Evolutionary conservation across 2,888 invertebrate species (phyloP), one percentile per base, ranked within the genome.

Genomic region (Slavum lentiscoides): DNA sequence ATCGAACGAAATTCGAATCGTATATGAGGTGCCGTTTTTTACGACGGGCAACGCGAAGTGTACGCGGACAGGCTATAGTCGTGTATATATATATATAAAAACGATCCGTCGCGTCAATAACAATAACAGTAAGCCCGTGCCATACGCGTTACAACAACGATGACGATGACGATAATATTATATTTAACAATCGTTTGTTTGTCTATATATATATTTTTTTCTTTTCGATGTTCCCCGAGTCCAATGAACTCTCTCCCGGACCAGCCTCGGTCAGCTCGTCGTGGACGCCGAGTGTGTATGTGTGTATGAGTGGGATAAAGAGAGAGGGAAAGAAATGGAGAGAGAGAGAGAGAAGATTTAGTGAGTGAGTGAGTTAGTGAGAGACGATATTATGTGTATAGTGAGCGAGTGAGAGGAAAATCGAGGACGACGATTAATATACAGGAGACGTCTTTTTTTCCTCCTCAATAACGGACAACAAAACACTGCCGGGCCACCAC

Each of bases 371-470:
- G n/a, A n/a, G 39, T 39, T 6, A 37, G 30, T 30, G 30, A 43
- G 49, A 19, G 6, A 30, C 7, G 13, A 30, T 13, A 17, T 7
- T 0, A n/a, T n/a, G 19, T 13, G 30, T 30, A 30, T 30, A n/a
- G 17, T 0, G 15, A 30, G 3, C 13, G n/a, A 30, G 19, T 19
- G 59, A 53, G 15, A 23, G 21, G 59, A 11, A n/a, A 19, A 49
- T 23, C 21, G 53, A 55, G 53, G 74, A 62, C 73, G 74, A 30
- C 64, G 74, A 74, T 74, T 74, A 74, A 64, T 74, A 64, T 49
- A 53, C n/a, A 53, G 53, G 64, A 64, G 74, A 53, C 74, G 74
- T 74, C 64, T 23, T 64, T 7, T 53, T 74, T 74, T 53, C 64
- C 74, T 53, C 37, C 37, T 64, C 64, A 39, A 66, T 74, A 64